Evolutionary conservation across 2,888 invertebrate species (phyloP).

Genomic region (Drosophila anomalata): DNA sequence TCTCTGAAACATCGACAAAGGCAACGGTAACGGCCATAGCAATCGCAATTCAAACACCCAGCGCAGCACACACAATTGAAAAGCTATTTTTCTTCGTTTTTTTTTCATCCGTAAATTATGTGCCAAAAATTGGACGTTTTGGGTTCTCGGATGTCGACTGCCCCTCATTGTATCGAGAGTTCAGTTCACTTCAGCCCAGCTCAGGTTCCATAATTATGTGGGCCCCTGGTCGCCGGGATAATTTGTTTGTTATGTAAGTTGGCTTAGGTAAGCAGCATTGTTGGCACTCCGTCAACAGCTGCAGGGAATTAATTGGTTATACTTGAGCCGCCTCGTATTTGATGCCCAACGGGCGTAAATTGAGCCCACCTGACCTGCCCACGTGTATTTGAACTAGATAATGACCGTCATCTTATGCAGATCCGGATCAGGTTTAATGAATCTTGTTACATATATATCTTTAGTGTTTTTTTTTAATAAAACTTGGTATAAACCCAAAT

Average conservation of each 20-base stretch:
- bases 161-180: conserved; percentile 49
- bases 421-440: conserved; percentile 3
- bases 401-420: conserved; percentile 2
- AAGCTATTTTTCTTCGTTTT: conserved; percentile 68
- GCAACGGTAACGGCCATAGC: conserved; percentile 8
- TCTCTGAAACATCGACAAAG: conserved; percentile 2
- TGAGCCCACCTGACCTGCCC: neutral
- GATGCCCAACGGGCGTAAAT: conserved; percentile 9
- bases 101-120: conserved; percentile 62
- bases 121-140: conserved; percentile 68
- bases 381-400: conserved; percentile 26
- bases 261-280: conserved; percentile 47
- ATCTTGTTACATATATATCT: neutral
- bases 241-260: conserved; percentile 72
- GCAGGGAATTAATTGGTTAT: conserved; percentile 41
- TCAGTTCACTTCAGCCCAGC: conserved; percentile 7
- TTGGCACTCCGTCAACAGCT: conserved; percentile 41
- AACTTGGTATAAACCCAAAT: no score
- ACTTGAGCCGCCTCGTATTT: conserved; percentile 9
- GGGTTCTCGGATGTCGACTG: conserved; percentile 51
- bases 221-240: conserved; percentile 54
- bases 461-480: no score
- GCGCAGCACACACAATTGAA: conserved; percentile 51
- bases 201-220: conserved; percentile 69
- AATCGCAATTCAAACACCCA: conserved; percentile 37